These are phyloP conservation scores for Donacobius atricapilla DNA, from an alignment of 2,113 vertebrate genomes.

Conservation along the genomic window DNA sequence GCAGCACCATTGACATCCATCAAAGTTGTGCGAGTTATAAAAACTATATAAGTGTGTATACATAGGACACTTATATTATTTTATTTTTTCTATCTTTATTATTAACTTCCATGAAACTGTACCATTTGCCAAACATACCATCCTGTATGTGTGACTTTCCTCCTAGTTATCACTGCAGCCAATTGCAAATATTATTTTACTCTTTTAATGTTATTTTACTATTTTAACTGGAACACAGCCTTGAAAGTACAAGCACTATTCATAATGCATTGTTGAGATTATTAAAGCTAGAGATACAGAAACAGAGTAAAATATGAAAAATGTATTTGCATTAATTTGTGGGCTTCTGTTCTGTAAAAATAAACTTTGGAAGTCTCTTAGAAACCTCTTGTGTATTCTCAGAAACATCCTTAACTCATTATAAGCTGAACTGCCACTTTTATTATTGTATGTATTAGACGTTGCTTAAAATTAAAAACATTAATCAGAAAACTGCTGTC, in stretches of 20 bases:
- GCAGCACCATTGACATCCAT: neutral
- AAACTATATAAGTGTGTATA: neutral
- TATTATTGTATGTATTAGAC: conserved; percentile 78
- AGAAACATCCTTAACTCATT: conserved; percentile 73
- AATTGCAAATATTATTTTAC: neutral
- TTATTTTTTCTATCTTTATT: neutral
- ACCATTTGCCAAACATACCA: neutral
- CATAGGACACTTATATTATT: neutral
- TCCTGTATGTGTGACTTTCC: neutral
- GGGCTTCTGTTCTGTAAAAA: conserved; percentile 63
- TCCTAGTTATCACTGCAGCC: neutral
- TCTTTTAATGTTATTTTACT: neutral
- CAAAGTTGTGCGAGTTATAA: neutral
- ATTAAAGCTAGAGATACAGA: conserved; percentile 31
- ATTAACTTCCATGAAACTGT: neutral
- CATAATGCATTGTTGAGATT: neutral
- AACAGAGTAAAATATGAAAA: conserved; percentile 50
- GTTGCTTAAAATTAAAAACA: conserved; percentile 82
- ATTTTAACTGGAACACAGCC: neutral
- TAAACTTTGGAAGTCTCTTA: conserved; percentile 56
- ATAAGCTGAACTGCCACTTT: conserved; percentile 76
- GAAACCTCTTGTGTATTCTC: conserved; percentile 70
- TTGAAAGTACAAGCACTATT: neutral
- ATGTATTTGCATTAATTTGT: conserved; percentile 67
- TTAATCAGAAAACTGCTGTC: conserved; percentile 79